Evolutionary conservation across 1,140 invertebrate genomes (phyloP).

Genomic region (Vanessa atalanta): DNA sequence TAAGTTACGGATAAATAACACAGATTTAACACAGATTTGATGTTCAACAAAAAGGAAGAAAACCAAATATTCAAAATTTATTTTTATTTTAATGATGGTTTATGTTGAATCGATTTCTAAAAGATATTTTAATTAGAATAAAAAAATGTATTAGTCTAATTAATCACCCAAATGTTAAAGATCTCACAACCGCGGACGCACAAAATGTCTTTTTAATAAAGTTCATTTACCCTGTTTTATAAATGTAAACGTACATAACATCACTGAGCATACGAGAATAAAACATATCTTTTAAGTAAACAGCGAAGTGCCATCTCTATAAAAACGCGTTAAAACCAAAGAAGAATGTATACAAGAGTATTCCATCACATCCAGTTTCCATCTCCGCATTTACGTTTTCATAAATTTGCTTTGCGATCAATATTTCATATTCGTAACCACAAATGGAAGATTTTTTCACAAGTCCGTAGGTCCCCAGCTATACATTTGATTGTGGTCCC

Average conservation of each 20-base stretch:
- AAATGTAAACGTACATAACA: neutral
- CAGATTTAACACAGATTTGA: no score
- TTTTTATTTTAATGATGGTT: no score
- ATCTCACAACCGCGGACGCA: neutral
- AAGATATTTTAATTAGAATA: neutral
- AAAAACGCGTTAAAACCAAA: conserved; percentile 28
- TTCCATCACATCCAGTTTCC: conserved; percentile 55
- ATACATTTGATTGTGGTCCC: conserved; percentile 54
- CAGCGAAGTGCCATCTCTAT: conserved; percentile 9
- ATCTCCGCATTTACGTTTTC: conserved; percentile 63
- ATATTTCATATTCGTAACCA: conserved; percentile 65
- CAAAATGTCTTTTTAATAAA: neutral
- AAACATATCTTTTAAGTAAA: conserved; percentile 5
- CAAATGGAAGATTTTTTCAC: conserved; percentile 50
- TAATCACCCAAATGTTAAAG: neutral
- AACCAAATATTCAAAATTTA: no score
- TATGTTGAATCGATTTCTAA: no score
- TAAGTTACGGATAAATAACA: no score
- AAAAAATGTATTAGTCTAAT: neutral
- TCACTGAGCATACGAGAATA: neutral
- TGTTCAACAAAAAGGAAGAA: no score
- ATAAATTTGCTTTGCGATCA: conserved; percentile 64
- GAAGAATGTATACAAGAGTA: conserved; percentile 46
- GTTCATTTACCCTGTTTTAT: no score
- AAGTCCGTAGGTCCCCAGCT: conserved; percentile 37